Conservation (phyloP, 2,113 vertebrate genomes). For the Lepisosteus oculatus region DNA sequence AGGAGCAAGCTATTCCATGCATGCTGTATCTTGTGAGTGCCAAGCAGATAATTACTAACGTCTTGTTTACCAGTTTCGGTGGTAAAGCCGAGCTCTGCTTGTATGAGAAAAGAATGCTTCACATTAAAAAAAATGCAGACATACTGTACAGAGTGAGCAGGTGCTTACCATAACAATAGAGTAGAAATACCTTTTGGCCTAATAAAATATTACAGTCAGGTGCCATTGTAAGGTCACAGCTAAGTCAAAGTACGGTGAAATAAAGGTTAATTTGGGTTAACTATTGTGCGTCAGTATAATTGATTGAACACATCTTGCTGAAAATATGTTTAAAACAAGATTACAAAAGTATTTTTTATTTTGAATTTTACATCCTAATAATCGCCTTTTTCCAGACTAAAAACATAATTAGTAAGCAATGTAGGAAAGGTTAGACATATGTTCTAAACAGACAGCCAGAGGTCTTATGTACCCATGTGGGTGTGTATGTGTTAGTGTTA, state of each 20-base stretch:
- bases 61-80: constrained; percentile 15
- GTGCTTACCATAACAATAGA: neutral
- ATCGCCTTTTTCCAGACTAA: too few relatives aligned
- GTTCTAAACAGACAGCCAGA: too few relatives aligned
- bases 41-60: constrained; percentile 37
- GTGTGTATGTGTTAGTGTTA: neutral
- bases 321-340: neutral
- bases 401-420: too few relatives aligned
- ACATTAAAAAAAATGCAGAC: constrained; percentile 23
- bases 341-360: too few relatives aligned
- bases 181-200: constrained; percentile 2
- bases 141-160: neutral
- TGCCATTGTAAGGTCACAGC: constrained; percentile 12
- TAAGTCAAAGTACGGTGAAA: neutral
- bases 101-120: constrained; percentile 25
- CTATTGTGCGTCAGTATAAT: neutral
- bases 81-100: constrained; percentile 7
- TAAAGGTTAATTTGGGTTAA: neutral
- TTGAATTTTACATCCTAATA: too few relatives aligned
- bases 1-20: constrained; percentile 23
- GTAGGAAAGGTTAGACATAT: too few relatives aligned
- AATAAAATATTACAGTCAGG: neutral
- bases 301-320: neutral
- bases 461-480: neutral
- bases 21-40: constrained; percentile 20